A percentile compares a stretch with the other conserved stretches of the same genome.
These are phyloP conservation scores for Pterocles gutturalis DNA, from an alignment of 2,113 vertebrate genomes.

Conservation along the genomic window DNA sequence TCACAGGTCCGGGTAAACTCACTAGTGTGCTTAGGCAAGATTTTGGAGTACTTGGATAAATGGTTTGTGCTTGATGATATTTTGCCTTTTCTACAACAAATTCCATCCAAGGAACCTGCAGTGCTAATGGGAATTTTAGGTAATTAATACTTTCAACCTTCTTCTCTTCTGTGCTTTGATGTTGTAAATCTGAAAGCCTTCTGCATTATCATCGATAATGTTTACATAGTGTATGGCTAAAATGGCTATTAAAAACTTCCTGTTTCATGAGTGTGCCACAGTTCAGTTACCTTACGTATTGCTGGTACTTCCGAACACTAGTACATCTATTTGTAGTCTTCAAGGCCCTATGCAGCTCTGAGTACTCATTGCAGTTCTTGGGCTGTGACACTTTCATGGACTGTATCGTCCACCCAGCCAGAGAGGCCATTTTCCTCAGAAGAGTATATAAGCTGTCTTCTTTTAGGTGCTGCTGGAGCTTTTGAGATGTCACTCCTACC, in stretches of 20 bases:
- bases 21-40: conserved; percentile 96
- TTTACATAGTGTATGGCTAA: neutral
- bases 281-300: neutral
- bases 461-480: neutral
- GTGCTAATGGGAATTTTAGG: conserved; percentile 98
- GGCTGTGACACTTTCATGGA: neutral
- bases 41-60: conserved; percentile 97
- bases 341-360: neutral
- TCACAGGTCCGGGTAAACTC: conserved; percentile 96
- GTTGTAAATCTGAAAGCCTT: neutral
- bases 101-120: conserved; percentile 96
- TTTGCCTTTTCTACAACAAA: conserved; percentile 96
- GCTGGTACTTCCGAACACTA: neutral
- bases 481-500: neutral
- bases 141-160: conserved; percentile 63
- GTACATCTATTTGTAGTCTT: neutral
- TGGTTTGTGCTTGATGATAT: conserved; percentile 99
- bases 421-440: neutral
- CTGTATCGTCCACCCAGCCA: neutral
- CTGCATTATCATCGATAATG: neutral
- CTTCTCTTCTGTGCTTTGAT: neutral
- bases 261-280: neutral
- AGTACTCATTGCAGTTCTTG: neutral
- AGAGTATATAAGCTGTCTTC: neutral
- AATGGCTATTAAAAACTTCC: neutral